Percentiles rank a stretch among this genome's conserved stretches.
These are phyloP conservation scores for Chiridota heheva DNA, from an alignment of 35 echinoderm and acorn worm species.

Conservation along the genomic window DNA sequence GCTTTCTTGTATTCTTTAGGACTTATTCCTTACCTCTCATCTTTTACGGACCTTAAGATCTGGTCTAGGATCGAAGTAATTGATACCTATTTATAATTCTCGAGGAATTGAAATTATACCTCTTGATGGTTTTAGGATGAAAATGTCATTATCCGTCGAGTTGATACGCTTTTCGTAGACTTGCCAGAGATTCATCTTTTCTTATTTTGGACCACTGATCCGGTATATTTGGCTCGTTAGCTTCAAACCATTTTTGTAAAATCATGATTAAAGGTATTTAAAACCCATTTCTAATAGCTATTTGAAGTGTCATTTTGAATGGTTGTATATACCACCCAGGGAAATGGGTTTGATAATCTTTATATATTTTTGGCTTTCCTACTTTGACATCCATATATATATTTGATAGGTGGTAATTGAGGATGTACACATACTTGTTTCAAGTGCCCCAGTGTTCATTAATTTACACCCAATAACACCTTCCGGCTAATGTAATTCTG, in stretches of 20 bases:
- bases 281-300: conserved; percentile 51
- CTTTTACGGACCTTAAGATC: no score
- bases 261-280: conserved; percentile 30
- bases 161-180: no score
- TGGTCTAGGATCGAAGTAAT: no score
- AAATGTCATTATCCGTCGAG: no score
- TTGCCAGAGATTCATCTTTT: not conserved
- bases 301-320: not conserved
- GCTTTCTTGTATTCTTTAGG: no score
- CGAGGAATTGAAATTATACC: no score
- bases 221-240: not conserved
- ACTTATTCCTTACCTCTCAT: no score
- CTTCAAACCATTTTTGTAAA: not conserved
- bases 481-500: conserved; percentile 44
- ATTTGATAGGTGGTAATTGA: not conserved
- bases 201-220: not conserved
- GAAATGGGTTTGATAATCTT: conserved; percentile 19
- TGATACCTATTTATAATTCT: no score
- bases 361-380: not conserved
- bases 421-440: conserved; percentile 19
- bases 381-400: not conserved
- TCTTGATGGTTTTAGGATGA: no score
- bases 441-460: not conserved
- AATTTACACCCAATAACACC: not conserved
- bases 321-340: conserved; percentile 28